These are phyloP conservation scores for Noctua janthe DNA, from an alignment of 2,888 invertebrate genomes.

Conservation along the genomic window DNA sequence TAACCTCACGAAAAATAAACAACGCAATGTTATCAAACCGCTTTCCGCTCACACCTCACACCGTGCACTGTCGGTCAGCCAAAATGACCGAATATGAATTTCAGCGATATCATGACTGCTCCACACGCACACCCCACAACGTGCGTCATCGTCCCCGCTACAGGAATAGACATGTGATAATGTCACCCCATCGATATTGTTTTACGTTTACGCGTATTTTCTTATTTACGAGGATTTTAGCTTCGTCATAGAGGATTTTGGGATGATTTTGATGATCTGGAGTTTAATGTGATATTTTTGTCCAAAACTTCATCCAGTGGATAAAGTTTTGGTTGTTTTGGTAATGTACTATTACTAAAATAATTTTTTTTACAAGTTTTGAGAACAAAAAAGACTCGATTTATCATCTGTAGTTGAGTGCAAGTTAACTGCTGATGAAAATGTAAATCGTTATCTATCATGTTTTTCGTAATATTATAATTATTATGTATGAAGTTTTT, in stretches of 20 bases:
- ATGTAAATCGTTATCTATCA: background rate
- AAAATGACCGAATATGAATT: constrained; percentile 53
- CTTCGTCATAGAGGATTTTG: background rate
- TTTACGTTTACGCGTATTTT: constrained; percentile 3
- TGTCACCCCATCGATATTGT: constrained; percentile 42
- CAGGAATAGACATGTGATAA: constrained; percentile 46
- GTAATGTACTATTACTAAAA: too few relatives aligned
- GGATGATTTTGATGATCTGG: background rate
- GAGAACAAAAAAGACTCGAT: background rate
- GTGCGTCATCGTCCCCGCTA: constrained; percentile 52
- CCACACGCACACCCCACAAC: constrained; percentile 3
- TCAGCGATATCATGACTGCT: constrained; percentile 43
- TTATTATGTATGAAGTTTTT: background rate
- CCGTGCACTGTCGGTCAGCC: background rate
- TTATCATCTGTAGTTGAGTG: background rate
- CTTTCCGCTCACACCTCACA: background rate
- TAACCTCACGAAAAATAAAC: too few relatives aligned
- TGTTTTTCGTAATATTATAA: background rate
- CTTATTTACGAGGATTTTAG: constrained; percentile 16
- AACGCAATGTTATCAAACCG: background rate
- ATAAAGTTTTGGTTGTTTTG: too few relatives aligned
- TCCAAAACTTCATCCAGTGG: too few relatives aligned
- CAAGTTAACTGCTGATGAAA: background rate
- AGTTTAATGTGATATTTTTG: background rate
- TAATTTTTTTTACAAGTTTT: background rate